Base-by-base conservation (phyloP, 2,888 invertebrate species). In the Phengaris arion region DNA sequence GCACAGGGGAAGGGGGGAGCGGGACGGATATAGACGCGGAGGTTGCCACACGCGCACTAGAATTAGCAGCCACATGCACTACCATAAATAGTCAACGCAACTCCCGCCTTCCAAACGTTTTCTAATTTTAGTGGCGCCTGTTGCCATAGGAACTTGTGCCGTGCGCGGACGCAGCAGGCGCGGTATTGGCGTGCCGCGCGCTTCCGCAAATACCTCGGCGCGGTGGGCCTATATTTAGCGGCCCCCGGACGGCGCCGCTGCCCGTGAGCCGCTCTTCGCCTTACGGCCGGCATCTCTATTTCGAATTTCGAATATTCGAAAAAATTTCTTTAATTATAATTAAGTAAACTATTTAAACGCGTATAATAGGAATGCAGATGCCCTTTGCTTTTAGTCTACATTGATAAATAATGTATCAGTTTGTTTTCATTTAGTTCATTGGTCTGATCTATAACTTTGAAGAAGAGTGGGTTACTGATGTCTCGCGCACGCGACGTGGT, bases 11-110 rank as follows among this genome's bases (percentile, higher is more conserved):
- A 13, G 12, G 52, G 51, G 22, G 22, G 35, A 51, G 45, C 74
- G 68, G 75, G 75, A 81, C 85, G 80, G 79, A 87, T 84, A 83
- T 89, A 89, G 88, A 83, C 77, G 68, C 81, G 76, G 83, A 84
- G 83, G 83, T 85, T 83, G 81, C 87, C 87, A 86, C 89, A 86
- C 90, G 85, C 88, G 86, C 82, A 80, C 84, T 82, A 81, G 81
- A 85, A 84, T 86, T 85, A 87, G 86, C 85, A 82, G 80, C 83
- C 81, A 83, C 86, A 81, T 79, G 85, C 92, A 88, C 85, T 88
- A 90, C 93, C 93, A 91, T 93, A 93, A 92, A 93, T 93, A 93
- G 93, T 89, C 87, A 93, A 92, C 87, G 87, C 87, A 85, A 85
- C 88, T 86, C 86, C 86, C 86, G 86, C 84, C 82, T 84, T 83